phyloP scores from a whole-genome alignment of 53 echinoderm and acorn worm genomes.

The Luidia sarsii region DNA sequence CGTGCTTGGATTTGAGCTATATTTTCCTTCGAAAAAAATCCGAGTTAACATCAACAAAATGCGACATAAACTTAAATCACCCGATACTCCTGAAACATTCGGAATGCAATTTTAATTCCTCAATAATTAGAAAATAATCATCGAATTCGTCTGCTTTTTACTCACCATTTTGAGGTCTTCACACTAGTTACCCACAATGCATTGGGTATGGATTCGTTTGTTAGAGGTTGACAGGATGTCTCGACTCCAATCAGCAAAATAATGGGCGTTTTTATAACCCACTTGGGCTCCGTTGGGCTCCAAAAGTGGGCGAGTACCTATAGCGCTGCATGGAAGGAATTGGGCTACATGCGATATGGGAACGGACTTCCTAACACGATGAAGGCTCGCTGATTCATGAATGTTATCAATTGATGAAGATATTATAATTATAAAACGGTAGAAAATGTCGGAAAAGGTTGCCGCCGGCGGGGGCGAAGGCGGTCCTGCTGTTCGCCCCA shows the following conservation, averaged over 20 bases:
- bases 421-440: background rate
- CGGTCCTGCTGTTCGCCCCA: constrained; percentile 3
- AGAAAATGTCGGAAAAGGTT: constrained; percentile 47
- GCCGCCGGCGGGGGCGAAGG: background rate
- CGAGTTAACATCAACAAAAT: too few species aligned
- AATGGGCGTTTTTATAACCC: constrained; percentile 1
- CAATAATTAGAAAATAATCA: background rate
- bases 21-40: background rate
- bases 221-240: background rate
- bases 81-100: background rate
- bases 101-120: background rate
- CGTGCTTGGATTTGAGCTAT: background rate
- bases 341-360: constrained; percentile 27
- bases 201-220: background rate
- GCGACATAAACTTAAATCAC: background rate
- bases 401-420: too few species aligned
- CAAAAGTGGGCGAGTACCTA: too few species aligned
- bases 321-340: constrained; percentile 4
- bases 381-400: too few species aligned
- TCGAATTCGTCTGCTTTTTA: too few species aligned
- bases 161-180: constrained; percentile 28
- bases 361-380: too few species aligned
- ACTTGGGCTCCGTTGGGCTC: constrained; percentile 17
- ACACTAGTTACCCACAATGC: constrained; percentile 17
- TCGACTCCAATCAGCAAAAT: constrained; percentile 21